These are phyloP conservation scores for Phortica okadai DNA, from an alignment of 2,888 invertebrate genomes.

Conservation along the genomic window DNA sequence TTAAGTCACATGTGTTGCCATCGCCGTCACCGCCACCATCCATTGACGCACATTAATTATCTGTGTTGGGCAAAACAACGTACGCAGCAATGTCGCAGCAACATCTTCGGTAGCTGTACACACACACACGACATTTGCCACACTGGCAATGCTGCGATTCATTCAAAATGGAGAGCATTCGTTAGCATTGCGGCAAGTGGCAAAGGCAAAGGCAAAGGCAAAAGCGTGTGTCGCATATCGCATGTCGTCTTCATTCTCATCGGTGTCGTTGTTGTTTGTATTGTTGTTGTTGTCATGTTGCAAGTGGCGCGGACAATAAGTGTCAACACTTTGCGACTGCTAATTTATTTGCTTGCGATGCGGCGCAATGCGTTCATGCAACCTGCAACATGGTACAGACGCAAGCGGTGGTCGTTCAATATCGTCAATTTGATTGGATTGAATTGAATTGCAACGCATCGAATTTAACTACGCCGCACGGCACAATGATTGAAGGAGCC, in stretches of 20 bases:
- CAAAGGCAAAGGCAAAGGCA: background rate
- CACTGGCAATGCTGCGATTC: background rate
- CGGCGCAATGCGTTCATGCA: constrained; percentile 34
- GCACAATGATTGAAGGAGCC: background rate
- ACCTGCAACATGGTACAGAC: background rate
- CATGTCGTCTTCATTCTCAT: background rate
- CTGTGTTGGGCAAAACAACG: background rate
- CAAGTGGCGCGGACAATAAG: constrained; percentile 61
- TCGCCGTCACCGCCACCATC: background rate
- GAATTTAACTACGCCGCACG: background rate
- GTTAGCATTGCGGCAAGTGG: background rate
- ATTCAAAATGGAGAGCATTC: constrained; percentile 4
- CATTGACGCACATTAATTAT: constrained; percentile 12
- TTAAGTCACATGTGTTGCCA: background rate
- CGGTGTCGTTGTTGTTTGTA: background rate
- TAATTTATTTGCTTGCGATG: constrained; percentile 70
- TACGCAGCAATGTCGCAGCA: background rate
- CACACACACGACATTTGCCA: background rate
- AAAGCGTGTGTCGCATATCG: constrained; percentile 19
- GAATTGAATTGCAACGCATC: background rate
- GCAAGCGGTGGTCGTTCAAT: constrained; percentile 10
- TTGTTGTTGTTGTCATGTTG: background rate
- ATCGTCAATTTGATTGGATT: constrained; percentile 4
- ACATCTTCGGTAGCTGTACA: background rate
- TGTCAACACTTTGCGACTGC: constrained; percentile 69